These are phyloP conservation scores for Drosophila cognata DNA, from an alignment of 2,888 invertebrate species.

Conservation along the genomic window DNA sequence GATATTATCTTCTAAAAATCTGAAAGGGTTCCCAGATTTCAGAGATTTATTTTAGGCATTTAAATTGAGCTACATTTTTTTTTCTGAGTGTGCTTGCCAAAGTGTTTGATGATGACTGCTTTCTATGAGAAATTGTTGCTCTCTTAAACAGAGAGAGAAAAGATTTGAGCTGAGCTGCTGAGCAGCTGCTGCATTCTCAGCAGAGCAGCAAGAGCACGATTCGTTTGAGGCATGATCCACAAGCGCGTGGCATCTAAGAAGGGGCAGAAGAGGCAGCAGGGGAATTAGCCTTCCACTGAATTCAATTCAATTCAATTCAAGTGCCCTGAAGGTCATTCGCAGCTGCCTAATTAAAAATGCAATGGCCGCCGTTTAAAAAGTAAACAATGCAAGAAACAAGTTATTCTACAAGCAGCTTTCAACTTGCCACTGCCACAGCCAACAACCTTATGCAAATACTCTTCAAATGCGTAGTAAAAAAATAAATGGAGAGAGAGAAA, in stretches of 20 bases:
- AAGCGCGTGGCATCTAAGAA: neutral
- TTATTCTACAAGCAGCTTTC: constrained; percentile 45
- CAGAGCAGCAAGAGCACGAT: constrained; percentile 1
- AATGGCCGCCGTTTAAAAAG: constrained; percentile 40
- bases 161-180: constrained; percentile 57
- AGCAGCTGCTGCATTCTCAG: constrained; percentile 66
- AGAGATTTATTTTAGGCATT: too few species aligned
- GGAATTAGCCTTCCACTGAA: neutral
- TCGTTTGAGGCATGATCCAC: constrained; percentile 9
- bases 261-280: neutral
- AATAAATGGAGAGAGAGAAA: neutral
- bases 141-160: constrained; percentile 29
- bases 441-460: constrained; percentile 72
- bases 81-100: constrained; percentile 1
- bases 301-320: neutral
- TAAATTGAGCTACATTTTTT: neutral
- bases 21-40: too few species aligned
- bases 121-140: constrained; percentile 57
- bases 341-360: constrained; percentile 68
- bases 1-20: neutral
- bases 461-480: constrained; percentile 30
- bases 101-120: constrained; percentile 53
- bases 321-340: constrained; percentile 58
- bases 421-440: constrained; percentile 15
- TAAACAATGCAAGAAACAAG: constrained; percentile 45